Evolutionary conservation across 2,113 vertebrate genomes (phyloP).

Genomic region (Pogonocichla stellata): DNA sequence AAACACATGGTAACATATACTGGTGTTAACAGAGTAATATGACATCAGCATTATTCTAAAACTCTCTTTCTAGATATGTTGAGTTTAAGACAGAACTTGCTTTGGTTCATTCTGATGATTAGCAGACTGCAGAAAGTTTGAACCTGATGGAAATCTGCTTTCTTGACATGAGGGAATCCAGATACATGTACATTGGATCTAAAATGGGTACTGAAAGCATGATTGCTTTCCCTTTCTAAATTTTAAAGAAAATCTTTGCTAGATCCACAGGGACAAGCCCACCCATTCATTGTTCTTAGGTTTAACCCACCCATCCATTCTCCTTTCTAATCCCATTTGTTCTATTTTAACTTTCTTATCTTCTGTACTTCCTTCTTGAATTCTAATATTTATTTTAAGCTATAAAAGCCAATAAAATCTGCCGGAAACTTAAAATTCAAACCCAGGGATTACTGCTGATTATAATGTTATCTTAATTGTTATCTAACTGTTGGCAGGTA

Average conservation of each 20-base stretch:
- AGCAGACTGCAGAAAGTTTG: background rate
- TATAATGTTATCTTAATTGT: background rate
- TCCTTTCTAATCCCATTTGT: slow-evolving; percentile 3
- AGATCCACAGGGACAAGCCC: background rate
- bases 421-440: background rate
- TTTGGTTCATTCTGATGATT: background rate
- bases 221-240: background rate
- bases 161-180: background rate
- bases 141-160: background rate
- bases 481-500: background rate
- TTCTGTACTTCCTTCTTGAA: slow-evolving; percentile 14
- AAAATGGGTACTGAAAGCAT: background rate
- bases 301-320: slow-evolving; percentile 2
- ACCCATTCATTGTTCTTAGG: background rate
- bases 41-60: background rate
- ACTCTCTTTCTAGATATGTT: background rate
- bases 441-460: background rate
- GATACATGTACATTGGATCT: background rate
- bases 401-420: background rate
- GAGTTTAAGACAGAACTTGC: background rate
- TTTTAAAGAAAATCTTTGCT: background rate
- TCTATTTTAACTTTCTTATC: slow-evolving; percentile 40
- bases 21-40: background rate
- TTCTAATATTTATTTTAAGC: slow-evolving; percentile 14
- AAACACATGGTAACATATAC: background rate